A percentile compares a stretch with the other conserved stretches of the same genome.
Evolutionary conservation across 2,113 vertebrate species (phyloP).

Genomic region (Lepus americanus): DNA sequence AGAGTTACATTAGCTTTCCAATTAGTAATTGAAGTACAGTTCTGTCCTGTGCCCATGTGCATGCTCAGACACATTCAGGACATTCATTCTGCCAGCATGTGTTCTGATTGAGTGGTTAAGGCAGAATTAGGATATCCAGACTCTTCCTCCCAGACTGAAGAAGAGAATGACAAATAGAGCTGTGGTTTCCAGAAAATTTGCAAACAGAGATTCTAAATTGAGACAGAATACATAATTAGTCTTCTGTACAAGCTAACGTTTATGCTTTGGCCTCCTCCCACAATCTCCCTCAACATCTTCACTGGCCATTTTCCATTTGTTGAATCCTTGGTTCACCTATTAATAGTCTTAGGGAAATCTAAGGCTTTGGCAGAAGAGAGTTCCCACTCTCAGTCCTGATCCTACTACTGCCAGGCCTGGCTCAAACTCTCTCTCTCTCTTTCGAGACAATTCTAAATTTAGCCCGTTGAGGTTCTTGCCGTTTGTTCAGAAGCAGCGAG

Average conservation of each 20-base stretch:
- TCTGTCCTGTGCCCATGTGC: background rate
- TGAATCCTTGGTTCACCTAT: slow-evolving; percentile 19
- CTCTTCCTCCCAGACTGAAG: background rate
- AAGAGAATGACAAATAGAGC: background rate
- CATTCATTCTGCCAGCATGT: background rate
- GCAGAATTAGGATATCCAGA: background rate
- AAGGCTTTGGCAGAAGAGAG: slow-evolving; percentile 62
- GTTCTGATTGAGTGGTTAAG: background rate
- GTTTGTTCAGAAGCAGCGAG: slow-evolving; percentile 37
- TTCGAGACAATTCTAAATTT: slow-evolving; percentile 64
- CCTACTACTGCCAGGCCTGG: slow-evolving; percentile 8
- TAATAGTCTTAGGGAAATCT: slow-evolving; percentile 56
- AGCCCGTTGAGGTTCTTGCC: background rate
- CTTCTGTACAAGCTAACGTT: slow-evolving; percentile 4
- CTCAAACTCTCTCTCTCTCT: background rate
- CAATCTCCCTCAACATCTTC: background rate
- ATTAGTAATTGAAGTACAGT: rapidly evolving
- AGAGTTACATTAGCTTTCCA: background rate
- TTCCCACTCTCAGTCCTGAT: slow-evolving; percentile 29
- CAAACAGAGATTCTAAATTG: background rate
- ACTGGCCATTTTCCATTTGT: slow-evolving; percentile 37
- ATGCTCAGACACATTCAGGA: background rate
- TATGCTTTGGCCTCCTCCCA: slow-evolving; percentile 16
- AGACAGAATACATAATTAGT: background rate
- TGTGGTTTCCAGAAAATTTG: background rate